Base-by-base conservation (phyloP, 2,797 vertebrate species). In the Lateolabrax maculatus region DNA sequence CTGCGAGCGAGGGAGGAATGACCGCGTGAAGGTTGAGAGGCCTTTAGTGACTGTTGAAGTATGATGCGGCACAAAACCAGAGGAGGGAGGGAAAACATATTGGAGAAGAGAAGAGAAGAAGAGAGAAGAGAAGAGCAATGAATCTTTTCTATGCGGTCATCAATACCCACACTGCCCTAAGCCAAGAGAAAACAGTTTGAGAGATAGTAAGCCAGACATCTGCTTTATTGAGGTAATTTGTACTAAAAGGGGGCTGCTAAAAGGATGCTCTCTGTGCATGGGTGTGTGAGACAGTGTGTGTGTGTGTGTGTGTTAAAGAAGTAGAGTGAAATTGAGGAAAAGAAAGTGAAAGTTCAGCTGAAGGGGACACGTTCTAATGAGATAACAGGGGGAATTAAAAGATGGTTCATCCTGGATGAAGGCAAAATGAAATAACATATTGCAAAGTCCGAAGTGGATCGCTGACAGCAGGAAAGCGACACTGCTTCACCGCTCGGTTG, bases 141-240 rank as follows among this genome's bases (percentile, higher is more conserved):
- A 90, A 91, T 93, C 92, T 85, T 89, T 91, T 89, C 85, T 83
- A 93, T 90, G 86, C 25, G 60, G 84, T 89, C 93, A 92, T 94
- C 91, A 94, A 94, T 93, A 93, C 71, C 68, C 74, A 84, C 74
- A 60, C 62, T 84, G 90, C 89, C 86, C 72, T 77, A 63, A 91
- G 90, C 88, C 77, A 75, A 70, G 68, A 66, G 77, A 85, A 88
- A 92, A 90, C 87, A 71, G 84, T 89, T 87, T 87, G 75, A 85
- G 75, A 89, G 89, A 90, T 83, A 86, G 88, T 80, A 83, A 87
- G 88, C 87, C 56, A 70, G 71, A 90, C 91, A 92, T 92, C 91
- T 93, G 90, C 85, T 92, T 92, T 94, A 94, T 93, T 87, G 92
- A 75, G 85, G 89, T 93, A 88, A 93, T 94, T 94, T 92, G 90